Conservation (phyloP, 1,140 invertebrate genomes). For the Hermatobates lingyangjiaoensis region DNA sequence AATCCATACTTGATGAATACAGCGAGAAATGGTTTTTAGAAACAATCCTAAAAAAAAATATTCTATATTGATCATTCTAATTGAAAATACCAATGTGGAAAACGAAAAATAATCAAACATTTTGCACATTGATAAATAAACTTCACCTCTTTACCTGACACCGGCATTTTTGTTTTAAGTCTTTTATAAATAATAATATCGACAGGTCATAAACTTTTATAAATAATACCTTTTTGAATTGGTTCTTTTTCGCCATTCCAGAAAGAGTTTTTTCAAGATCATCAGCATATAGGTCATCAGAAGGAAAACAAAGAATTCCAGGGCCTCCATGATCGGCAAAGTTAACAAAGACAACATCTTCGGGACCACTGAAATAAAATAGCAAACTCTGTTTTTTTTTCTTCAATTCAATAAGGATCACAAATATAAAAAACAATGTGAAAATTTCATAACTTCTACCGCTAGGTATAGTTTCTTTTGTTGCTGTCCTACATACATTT, state of each 20-base stretch:
- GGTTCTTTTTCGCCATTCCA: constrained; percentile 29
- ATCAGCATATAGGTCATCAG: constrained; percentile 19
- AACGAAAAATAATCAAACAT: too few relatives aligned
- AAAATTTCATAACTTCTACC: not conserved
- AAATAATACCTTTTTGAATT: constrained; percentile 20
- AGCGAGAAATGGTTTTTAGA: too few relatives aligned
- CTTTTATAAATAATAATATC: too few relatives aligned
- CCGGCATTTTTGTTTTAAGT: too few relatives aligned
- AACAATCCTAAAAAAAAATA: too few relatives aligned
- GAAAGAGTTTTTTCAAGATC: constrained; percentile 24
- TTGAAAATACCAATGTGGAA: too few relatives aligned
- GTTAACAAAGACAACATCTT: constrained; percentile 41
- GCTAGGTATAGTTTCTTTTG: not conserved
- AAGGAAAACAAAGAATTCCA: constrained; percentile 36
- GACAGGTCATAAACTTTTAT: too few relatives aligned
- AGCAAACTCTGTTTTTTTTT: not conserved
- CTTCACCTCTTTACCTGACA: too few relatives aligned
- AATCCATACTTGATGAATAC: too few relatives aligned
- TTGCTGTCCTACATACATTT: not conserved
- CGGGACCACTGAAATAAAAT: constrained; percentile 27
- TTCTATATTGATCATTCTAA: too few relatives aligned
- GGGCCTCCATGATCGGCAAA: constrained; percentile 45
- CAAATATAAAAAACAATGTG: constrained; percentile 3
- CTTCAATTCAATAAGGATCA: not conserved
- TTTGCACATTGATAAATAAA: too few relatives aligned